Evolutionary conservation across 2,888 invertebrate genomes (phyloP), one percentile per base, ranked within the genome.

Genomic region (Parnassius smintheus): DNA sequence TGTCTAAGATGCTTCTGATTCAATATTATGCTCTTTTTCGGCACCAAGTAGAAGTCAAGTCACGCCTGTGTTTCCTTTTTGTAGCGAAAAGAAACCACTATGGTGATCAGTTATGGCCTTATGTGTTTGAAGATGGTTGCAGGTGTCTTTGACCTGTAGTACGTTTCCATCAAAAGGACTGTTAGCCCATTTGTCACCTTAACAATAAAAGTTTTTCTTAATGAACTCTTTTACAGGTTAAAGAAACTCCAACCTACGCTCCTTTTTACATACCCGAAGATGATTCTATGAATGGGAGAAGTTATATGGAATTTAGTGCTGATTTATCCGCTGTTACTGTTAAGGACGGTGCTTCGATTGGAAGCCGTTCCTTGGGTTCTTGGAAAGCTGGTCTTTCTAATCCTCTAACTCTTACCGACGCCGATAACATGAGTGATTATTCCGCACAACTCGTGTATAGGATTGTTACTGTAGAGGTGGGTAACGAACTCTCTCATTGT

Each of bases 391-490:
- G 96, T 25, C 93, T 96, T 41, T 92, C 94, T 65, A 94, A 93
- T 48, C 93, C 94, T 11, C 85, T 97, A 61, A 88, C 93, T 56
- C 93, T 95, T 71, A 92, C 92, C 69, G 94, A 94, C 82, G 93
- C 94, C 53, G 93, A 92, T 69, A 93, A 93, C 58, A 94, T 96
- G 93, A 93, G 92, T 71, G 96, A 95, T 82, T 94, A 96, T 71
- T 95, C 95, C 0, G 96, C 97, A 3, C 95, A 96, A 73, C 94
- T 95, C 44, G 96, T 96, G n/a, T 98, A 98, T 86, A 93, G 97
- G 70, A 94, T 98, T 59, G 96, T 96, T 56, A 97, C 97, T 0
- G 95, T 97, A 41, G 93, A 95, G 92, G 97, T 97, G 88, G 91
- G 93, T 92, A 77, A 87, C 77, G 86, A 88, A 84, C 85, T 78